Evolutionary conservation across 2,888 invertebrate species (phyloP).

Genomic region (Ramazzottius varieornatus): DNA sequence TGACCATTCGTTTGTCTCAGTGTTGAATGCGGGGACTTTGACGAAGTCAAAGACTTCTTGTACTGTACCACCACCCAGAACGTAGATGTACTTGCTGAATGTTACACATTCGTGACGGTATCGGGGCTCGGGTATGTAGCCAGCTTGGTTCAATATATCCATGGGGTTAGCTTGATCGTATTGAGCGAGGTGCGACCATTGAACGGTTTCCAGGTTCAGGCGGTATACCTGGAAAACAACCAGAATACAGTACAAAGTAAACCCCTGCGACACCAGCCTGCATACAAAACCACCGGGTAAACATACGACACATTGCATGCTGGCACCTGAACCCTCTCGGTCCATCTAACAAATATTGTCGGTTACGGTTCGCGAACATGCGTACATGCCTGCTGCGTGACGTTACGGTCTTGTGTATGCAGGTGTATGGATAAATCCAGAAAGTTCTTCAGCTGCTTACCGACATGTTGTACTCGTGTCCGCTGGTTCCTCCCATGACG

Average conservation of each 20-base stretch:
- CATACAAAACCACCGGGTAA: background rate
- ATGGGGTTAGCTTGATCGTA: background rate
- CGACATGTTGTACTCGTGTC: constrained; percentile 18
- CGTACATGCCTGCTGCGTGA: too few species aligned
- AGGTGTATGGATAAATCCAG: too few species aligned
- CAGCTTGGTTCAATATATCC: background rate
- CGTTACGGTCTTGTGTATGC: too few species aligned
- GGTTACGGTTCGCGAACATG: too few species aligned
- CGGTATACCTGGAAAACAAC: background rate
- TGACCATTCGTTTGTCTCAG: background rate
- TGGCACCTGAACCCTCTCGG: too few species aligned
- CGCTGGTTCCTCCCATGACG: constrained; percentile 21
- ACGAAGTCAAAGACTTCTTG: constrained; percentile 6
- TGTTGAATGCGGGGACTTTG: constrained; percentile 4
- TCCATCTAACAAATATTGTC: too few species aligned
- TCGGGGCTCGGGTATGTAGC: constrained; percentile 7
- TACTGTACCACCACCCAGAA: constrained; percentile 19
- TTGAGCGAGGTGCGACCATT: background rate
- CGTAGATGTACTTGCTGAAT: constrained; percentile 12
- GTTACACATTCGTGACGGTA: constrained; percentile 18
- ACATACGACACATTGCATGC: too few species aligned
- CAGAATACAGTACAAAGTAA: background rate
- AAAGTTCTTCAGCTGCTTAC: constrained; percentile 15
- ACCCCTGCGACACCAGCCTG: background rate
- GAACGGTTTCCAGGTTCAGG: background rate